Evolutionary conservation across 2,797 vertebrate species (phyloP), one percentile per base, ranked within the genome.

Genomic region (Melanotaenia parkinsoni): DNA sequence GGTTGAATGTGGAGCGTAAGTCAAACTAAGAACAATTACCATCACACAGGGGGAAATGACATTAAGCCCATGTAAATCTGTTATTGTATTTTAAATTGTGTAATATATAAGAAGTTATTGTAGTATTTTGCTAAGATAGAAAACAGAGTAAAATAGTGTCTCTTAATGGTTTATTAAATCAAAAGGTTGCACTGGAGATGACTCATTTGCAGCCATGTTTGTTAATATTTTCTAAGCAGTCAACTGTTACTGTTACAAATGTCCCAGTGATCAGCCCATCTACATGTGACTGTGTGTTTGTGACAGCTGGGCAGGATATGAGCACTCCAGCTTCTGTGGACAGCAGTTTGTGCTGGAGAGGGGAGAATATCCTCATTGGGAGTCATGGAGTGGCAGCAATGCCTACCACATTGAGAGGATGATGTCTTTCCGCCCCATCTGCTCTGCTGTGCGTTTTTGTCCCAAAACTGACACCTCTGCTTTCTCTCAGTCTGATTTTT

Each of bases 301-400:
- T 16, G 83, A 85, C 92, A 99, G 97, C 88, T 99, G 98, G 98
- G 91, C 95, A 45, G 98, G 97, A 85, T 99, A 96, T 2, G 98
- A 99, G 80, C 98, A 99, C 91, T 97, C 97, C 74, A 97, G 96
- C 76, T 98, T 96, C 94, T 97, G 96, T 50, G 97, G 97, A 71
- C 98, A 99, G 91, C 97, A 98, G 94, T 99, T 99, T 92, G 95
- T 98, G 85, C 90, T 99, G 94, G 98, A 99, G 92, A 96, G 96
- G 88, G 97, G 98, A 75, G 97, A 99, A 83, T 99, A 99, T 83
- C 97, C 97, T 28, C 96, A 96, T 86, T 99, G 98, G 97, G 96
- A 98, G 45, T 96, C 98, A 18, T 98, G 98, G 98, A 99, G 97
- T 0, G 97, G 98, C 88, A 98, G 97, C 94, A 98, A 98, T 2